Conservation (phyloP, 2,113 vertebrate genomes). For the Pagrus major region DNA sequence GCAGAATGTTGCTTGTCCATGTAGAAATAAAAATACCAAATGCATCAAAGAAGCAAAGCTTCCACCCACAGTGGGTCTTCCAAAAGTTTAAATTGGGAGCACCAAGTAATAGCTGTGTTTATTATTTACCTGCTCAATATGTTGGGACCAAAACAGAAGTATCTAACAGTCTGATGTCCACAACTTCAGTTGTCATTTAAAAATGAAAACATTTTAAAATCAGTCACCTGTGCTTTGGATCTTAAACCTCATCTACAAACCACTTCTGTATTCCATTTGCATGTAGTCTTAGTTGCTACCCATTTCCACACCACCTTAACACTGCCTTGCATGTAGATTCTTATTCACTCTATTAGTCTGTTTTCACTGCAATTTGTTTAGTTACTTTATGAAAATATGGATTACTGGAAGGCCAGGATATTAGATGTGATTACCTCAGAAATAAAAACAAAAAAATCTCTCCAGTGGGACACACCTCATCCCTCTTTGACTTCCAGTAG, state of each 20-base stretch:
- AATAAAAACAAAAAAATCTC: neutral
- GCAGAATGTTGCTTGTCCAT: neutral
- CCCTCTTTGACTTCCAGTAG: constrained; percentile 47
- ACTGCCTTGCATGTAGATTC: constrained; percentile 39
- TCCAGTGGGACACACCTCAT: neutral
- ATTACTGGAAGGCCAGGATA: constrained; percentile 39
- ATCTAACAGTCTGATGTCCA: neutral
- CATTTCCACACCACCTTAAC: neutral
- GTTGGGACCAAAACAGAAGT: neutral
- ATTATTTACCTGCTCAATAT: neutral
- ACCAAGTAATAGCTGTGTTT: neutral
- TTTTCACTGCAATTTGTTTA: neutral
- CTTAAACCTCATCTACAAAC: neutral
- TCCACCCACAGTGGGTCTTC: neutral
- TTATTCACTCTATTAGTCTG: neutral
- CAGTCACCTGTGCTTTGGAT: neutral
- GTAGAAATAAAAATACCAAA: too few species aligned
- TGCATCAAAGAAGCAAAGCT: too few species aligned
- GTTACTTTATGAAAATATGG: constrained; percentile 25
- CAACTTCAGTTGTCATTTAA: neutral
- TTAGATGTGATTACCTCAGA: neutral
- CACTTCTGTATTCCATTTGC: neutral
- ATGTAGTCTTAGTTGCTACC: neutral
- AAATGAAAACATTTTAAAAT: neutral
- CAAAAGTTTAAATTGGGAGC: neutral